A percentile compares a stretch with the other conserved stretches of the same genome.
phyloP scores from a whole-genome alignment of 1,140 invertebrate species.

The Druon quercuslanigerum region DNA sequence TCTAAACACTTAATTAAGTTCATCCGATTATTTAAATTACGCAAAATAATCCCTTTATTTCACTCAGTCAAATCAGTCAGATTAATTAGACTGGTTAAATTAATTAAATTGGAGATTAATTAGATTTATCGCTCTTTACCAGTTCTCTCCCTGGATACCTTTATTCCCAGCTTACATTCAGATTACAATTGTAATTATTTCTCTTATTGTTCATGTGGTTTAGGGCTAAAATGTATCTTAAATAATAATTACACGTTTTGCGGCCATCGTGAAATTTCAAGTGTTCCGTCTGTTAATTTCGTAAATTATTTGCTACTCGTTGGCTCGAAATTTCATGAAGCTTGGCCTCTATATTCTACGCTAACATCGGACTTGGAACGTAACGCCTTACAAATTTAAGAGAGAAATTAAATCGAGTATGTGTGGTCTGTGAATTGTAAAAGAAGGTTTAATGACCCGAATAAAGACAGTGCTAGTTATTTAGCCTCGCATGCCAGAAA shows the following conservation, averaged over 20 bases:
- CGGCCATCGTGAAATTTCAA: slow-evolving; percentile 28
- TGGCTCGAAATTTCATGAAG: slow-evolving; percentile 1
- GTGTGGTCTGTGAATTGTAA: not conserved
- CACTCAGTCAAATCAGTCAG: no score
- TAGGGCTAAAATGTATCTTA: slow-evolving; percentile 17
- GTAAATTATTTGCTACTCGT: slow-evolving; percentile 5
- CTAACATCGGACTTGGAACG: slow-evolving; percentile 11
- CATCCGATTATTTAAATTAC: not conserved
- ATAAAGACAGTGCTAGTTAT: no score
- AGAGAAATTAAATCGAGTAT: not conserved
- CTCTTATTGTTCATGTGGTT: slow-evolving; percentile 3
- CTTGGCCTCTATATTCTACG: slow-evolving; percentile 24
- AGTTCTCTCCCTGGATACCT: no score
- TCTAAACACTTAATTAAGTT: not conserved
- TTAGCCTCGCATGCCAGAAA: no score
- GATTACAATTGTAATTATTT: slow-evolving; percentile 12
- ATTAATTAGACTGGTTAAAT: no score
- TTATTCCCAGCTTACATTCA: no score
- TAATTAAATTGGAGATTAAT: no score
- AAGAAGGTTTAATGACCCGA: no score
- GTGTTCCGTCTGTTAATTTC: not conserved
- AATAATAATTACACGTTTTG: slow-evolving; percentile 15
- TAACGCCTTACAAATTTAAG: slow-evolving; percentile 19
- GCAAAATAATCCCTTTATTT: no score
- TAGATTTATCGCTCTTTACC: no score